These are phyloP conservation scores for Eolophus roseicapilla DNA, from an alignment of 2,113 vertebrate genomes.

Conservation along the genomic window DNA sequence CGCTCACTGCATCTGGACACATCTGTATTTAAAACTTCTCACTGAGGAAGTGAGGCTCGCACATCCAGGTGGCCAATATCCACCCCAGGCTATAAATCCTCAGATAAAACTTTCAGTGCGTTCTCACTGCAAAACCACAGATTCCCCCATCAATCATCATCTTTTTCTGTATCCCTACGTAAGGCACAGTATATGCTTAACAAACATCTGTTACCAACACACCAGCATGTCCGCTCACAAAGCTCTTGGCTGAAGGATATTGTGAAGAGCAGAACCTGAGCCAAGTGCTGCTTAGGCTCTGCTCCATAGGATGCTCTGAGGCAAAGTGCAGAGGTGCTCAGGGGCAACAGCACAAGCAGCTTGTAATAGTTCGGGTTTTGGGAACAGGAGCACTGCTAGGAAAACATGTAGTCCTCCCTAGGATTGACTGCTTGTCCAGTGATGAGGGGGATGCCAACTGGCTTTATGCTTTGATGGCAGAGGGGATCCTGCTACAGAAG, in stretches of 20 bases:
- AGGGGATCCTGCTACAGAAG: background rate
- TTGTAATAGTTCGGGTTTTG: background rate
- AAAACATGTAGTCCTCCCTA: background rate
- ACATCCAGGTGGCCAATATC: background rate
- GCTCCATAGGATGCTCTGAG: background rate
- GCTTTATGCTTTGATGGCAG: background rate
- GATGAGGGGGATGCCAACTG: background rate
- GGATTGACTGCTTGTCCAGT: background rate
- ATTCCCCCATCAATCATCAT: background rate
- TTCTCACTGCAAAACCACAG: background rate
- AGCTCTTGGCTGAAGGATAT: background rate
- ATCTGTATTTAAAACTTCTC: background rate
- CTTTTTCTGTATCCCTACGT: background rate
- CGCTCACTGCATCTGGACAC: background rate
- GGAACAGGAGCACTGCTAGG: background rate
- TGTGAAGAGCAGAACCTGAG: background rate
- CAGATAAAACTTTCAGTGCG: background rate
- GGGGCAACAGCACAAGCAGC: background rate
- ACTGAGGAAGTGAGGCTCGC: background rate
- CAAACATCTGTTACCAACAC: slow-evolving; percentile 19
- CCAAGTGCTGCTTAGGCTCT: background rate
- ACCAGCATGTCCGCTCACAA: background rate
- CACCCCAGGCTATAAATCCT: background rate
- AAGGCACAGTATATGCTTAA: background rate
- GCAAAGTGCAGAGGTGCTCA: background rate